These are phyloP conservation scores for Misgurnus anguillicaudatus DNA, from an alignment of 2,113 vertebrate genomes.

Conservation along the genomic window DNA sequence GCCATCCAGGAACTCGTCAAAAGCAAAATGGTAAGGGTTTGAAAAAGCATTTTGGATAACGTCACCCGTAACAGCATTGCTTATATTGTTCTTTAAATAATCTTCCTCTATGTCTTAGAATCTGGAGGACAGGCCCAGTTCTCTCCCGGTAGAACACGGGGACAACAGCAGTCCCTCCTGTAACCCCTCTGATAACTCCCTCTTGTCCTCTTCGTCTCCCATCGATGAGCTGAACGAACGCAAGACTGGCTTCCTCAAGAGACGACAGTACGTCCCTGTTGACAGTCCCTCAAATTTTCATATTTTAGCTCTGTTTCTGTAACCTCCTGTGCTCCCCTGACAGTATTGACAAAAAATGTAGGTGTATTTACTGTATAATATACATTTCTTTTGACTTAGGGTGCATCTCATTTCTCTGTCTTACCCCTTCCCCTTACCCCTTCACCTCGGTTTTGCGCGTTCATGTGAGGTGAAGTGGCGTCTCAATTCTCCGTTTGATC, in stretches of 20 bases:
- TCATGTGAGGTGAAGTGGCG: too few species aligned
- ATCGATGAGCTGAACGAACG: conserved; percentile 95
- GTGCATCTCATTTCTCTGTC: too few species aligned
- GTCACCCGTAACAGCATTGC: background rate
- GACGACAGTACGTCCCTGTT: conserved; percentile 80
- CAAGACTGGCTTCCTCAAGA: conserved; percentile 87
- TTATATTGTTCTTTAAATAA: background rate
- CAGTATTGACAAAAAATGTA: too few species aligned
- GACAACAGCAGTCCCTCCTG: conserved; percentile 96
- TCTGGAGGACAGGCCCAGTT: conserved; percentile 93
- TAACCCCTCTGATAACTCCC: conserved; percentile 95
- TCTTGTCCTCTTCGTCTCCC: conserved; percentile 93
- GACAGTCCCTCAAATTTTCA: conserved; percentile 63
- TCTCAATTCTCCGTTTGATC: too few species aligned
- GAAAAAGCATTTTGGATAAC: background rate
- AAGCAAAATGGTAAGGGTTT: conserved; percentile 94
- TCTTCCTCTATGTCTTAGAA: conserved; percentile 70
- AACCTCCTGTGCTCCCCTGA: too few species aligned
- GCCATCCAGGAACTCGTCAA: conserved; percentile 98
- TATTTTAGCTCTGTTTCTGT: background rate
- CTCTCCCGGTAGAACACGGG: conserved; percentile 88
- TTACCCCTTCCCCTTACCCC: too few species aligned
- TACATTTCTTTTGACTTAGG: too few species aligned
- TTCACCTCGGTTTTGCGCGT: too few species aligned
- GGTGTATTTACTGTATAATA: too few species aligned